Evolutionary conservation across 1,140 invertebrate species (phyloP).

Genomic region (Drosophila micromelanica): DNA sequence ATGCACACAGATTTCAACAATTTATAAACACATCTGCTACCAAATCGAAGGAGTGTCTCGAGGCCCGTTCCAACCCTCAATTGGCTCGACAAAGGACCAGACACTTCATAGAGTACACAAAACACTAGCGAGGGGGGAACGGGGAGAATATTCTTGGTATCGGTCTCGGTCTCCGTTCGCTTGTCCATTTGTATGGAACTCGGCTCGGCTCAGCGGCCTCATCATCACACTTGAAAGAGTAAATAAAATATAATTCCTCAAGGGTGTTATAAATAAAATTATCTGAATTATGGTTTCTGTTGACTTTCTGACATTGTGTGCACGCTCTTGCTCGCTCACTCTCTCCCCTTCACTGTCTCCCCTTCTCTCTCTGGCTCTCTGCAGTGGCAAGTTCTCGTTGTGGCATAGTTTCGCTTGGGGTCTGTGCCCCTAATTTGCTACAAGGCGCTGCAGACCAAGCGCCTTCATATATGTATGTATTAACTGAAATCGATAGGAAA

Average conservation of each 20-base stretch:
- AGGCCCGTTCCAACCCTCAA: constrained; percentile 58
- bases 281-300: constrained; percentile 83
- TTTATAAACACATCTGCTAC: constrained; percentile 78
- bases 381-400: constrained; percentile 23
- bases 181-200: constrained; percentile 38
- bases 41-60: constrained; percentile 70
- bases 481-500: constrained; percentile 48
- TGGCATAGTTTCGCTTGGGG: constrained; percentile 69
- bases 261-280: constrained; percentile 84
- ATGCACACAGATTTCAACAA: constrained; percentile 81
- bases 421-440: constrained; percentile 69
- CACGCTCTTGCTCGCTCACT: background rate
- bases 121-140: background rate
- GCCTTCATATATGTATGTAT: constrained; percentile 36
- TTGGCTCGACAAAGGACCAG: constrained; percentile 37
- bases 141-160: constrained; percentile 32
- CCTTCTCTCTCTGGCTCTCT: background rate
- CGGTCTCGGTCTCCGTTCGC: background rate
- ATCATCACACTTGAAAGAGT: constrained; percentile 83
- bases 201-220: constrained; percentile 53
- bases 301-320: constrained; percentile 66
- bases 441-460: constrained; percentile 28
- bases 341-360: background rate
- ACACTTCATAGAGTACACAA: constrained; percentile 40
- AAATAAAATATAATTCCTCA: constrained; percentile 84